Conservation (phyloP, 2,113 vertebrate species). For the Nipponia nippon region DNA sequence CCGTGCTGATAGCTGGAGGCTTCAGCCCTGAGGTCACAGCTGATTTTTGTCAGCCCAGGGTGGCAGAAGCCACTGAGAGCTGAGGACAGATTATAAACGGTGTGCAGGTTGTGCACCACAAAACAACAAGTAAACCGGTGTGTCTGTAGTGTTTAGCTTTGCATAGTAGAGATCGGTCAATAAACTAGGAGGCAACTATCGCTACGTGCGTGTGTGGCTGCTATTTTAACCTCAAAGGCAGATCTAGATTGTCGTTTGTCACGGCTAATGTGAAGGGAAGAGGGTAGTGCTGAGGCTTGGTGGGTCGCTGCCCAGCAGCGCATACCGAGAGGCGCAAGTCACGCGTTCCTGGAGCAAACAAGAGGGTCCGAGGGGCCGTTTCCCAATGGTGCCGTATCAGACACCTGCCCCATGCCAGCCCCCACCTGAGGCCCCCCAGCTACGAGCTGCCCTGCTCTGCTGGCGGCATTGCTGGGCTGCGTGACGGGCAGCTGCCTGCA, state of each 20-base stretch:
- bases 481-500: neutral
- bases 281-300: neutral
- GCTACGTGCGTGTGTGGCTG: neutral
- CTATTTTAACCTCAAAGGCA: neutral
- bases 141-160: neutral
- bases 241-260: neutral
- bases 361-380: neutral
- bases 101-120: neutral
- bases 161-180: no score
- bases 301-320: neutral
- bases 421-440: neutral
- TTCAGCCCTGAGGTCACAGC: neutral
- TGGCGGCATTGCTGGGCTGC: neutral
- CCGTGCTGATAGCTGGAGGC: neutral
- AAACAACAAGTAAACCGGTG: fast-evolving
- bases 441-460: neutral
- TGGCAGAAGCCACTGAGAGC: neutral
- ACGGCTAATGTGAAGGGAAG: neutral
- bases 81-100: fast-evolving
- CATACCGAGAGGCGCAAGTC: neutral
- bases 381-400: no score
- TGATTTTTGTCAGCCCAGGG: neutral
- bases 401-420: neutral
- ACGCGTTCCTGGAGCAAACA: neutral
- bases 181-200: neutral